Base-by-base conservation (phyloP, 2,113 vertebrate genomes). In the Paralichthys olivaceus region DNA sequence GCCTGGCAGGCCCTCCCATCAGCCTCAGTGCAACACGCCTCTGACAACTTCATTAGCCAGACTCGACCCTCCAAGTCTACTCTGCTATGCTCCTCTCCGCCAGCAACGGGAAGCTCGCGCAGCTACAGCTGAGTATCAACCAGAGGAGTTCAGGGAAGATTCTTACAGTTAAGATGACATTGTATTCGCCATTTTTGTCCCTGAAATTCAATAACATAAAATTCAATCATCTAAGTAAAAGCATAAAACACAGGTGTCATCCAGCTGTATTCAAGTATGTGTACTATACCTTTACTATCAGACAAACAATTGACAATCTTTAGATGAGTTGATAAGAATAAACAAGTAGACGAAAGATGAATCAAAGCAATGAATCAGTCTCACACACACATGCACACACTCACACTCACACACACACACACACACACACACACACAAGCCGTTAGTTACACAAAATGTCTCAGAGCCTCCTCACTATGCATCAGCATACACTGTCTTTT, bases 41-140 rank as follows among this genome's bases (percentile, higher is more conserved):
- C 95, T 96, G 96, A 99, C 96, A 96, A 97, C 96, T 98, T 96
- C 94, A 99, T 98, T 97, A 97, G 95, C 93, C 89, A 79, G 64
- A 84, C 80, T 84, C 73, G 45, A 88, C 87, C 83, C 81, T 87
- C 70, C 74, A 19, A 84, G 71, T 78, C 88, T 74, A 49, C 86
- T 75, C 64, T 34, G 81, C 79, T 74, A 25, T 83, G 51, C 79
- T 65, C 65, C 19, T 61, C 79, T 84, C 73, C 80, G 79, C 80
- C 83, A 75, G 82, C 60, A 62, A 73, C 76, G 65, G 28, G 80
- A 83, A 86, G 71, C 69, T 22, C 78, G 79, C n/a, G 29, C 76
- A 58, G 81, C 74, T 77, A 58, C 69, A 45, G 72, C 65, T 72
- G 74, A 75, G 71, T 74, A 47, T 47, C 43, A 70, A 73, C 47